Base-by-base conservation (phyloP, 2,888 invertebrate species). In the Monopis laevigella region DNA sequence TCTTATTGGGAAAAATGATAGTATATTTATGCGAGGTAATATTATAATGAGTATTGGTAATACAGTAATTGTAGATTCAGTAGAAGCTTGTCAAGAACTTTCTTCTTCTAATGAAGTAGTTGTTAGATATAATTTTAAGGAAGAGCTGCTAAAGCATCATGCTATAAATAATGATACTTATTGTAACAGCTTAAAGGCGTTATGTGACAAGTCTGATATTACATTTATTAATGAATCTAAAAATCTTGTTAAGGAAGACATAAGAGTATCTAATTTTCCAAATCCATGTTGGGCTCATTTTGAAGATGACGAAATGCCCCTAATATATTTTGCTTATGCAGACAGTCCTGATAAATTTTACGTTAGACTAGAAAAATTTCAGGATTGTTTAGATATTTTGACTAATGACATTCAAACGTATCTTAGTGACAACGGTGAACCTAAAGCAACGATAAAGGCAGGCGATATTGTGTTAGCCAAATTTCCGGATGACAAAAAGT, bases 11-110 rank as follows among this genome's bases (percentile, higher is more conserved):
- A 51, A 49, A 10, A 62, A 68, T 26, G 63, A 69, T n/a, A 60
- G 66, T 14, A 18, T 71, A n/a, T 67, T 65, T 39, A 50, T 82
- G 46, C 66, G 65, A 46, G 82, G 73, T 2, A 62, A 82, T 56
- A 75, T 88, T 26, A 58, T 65, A 5, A 56, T 88, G 46, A 83
- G 86, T 38, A 54, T 89, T 18, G 85, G 84, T 1, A 81, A 86
- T 45, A 83, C 82, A 1, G 55, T 90, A 26, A 88, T 89, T 80
- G 67, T 90, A 1, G 82, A 88, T 40, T 84, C 86, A 2, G 57
- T 90, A 27, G 82, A 85, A 53, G 72, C 82, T 18, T 81, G 84
- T 44, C 81, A 83, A 46, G 72, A 83, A 43, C 60, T 88, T 14
- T 58, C 70, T 1, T 63, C 75, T 2, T 48, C 2, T 75, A 82